Percentiles rank a stretch among this genome's conserved stretches.
These are phyloP conservation scores for Phallusia fumigata DNA, from an alignment of 23 tunicate genomes.

Conservation along the genomic window DNA sequence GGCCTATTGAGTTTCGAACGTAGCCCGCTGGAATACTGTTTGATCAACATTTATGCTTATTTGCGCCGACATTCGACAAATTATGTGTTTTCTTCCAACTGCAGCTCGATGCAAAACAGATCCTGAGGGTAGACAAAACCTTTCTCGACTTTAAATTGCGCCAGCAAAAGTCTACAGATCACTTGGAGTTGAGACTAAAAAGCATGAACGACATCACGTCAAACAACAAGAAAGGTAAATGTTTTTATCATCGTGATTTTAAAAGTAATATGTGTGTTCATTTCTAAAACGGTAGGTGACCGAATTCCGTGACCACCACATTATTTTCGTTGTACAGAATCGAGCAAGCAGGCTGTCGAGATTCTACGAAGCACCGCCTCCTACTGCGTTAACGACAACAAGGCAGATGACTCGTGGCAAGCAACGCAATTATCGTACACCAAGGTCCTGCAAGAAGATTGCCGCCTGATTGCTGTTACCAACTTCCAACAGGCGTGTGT, in stretches of 20 bases:
- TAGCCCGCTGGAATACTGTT: too few species aligned
- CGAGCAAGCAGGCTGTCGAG: neutral
- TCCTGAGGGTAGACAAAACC: conserved; percentile 41
- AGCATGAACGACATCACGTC: neutral
- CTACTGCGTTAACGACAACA: conserved; percentile 18
- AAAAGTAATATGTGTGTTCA: too few species aligned
- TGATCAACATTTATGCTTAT: too few species aligned
- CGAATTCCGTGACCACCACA: too few species aligned
- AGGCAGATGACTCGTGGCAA: conserved; percentile 24
- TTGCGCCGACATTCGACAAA: too few species aligned
- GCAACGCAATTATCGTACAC: conserved; percentile 47
- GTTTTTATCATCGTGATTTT: too few species aligned
- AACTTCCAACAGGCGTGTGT: neutral
- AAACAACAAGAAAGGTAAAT: too few species aligned
- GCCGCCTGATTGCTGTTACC: conserved; percentile 28
- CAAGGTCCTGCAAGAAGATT: conserved; percentile 28
- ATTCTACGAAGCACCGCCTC: conserved; percentile 34
- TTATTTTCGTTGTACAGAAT: neutral
- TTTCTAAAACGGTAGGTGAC: too few species aligned
- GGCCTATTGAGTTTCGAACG: too few species aligned
- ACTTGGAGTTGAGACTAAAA: conserved; percentile 31
- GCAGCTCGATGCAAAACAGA: conserved; percentile 33
- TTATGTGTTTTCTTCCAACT: neutral
- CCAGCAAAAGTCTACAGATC: conserved; percentile 32
- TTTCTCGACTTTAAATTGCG: conserved; percentile 45